These are phyloP conservation scores for Grammomys dolichurus DNA, from an alignment of 2,113 vertebrate genomes.

Conservation along the genomic window DNA sequence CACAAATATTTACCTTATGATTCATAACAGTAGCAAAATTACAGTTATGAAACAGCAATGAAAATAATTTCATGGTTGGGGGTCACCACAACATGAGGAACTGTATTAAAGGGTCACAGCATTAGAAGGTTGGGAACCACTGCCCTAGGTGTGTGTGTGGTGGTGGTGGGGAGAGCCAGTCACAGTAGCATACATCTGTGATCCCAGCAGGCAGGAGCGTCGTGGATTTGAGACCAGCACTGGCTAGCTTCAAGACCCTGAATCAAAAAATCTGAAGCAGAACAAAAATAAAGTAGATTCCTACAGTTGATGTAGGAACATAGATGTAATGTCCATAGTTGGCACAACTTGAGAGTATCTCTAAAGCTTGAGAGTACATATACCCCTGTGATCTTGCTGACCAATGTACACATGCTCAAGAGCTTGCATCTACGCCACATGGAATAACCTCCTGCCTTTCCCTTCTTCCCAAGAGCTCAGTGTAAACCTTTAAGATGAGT, in stretches of 20 bases:
- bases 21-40: neutral
- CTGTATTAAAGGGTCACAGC: neutral
- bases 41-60: neutral
- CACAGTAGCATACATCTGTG: neutral
- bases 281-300: neutral
- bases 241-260: neutral
- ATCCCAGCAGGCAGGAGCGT: neutral
- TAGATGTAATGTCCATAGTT: neutral
- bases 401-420: neutral
- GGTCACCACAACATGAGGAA: neutral
- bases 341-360: neutral
- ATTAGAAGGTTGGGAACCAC: neutral
- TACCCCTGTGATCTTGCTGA: neutral
- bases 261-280: neutral
- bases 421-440: neutral
- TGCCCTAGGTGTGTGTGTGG: neutral
- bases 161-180: neutral
- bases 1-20: neutral
- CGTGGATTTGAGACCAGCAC: neutral
- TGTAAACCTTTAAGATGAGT: neutral
- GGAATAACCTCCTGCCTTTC: neutral
- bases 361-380: no score
- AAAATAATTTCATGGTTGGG: neutral
- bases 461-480: neutral
- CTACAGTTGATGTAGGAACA: neutral